These are phyloP conservation scores for Cephonodes hylas DNA, from an alignment of 2,888 invertebrate genomes.

Conservation along the genomic window DNA sequence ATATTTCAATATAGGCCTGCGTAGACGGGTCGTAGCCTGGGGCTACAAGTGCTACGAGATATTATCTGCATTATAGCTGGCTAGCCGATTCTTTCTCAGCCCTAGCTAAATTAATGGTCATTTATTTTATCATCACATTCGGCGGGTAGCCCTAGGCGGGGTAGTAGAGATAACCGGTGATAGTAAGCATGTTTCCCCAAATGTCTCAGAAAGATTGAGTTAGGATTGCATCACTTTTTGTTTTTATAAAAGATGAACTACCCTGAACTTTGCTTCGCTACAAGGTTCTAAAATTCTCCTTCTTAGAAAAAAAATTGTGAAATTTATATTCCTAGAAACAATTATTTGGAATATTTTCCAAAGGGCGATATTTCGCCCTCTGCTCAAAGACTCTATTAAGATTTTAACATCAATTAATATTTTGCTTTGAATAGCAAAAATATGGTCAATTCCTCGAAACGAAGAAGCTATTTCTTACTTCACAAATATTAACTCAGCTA, in stretches of 20 bases:
- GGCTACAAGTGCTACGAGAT: constrained; percentile 11
- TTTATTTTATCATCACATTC: constrained; percentile 1
- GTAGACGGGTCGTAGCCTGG: constrained; percentile 5
- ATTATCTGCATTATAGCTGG: not conserved
- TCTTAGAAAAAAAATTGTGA: too few relatives aligned
- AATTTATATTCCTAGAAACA: too few relatives aligned
- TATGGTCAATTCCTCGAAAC: not conserved
- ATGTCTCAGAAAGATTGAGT: too few relatives aligned
- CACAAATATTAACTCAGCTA: not conserved
- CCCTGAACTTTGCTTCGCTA: too few relatives aligned
- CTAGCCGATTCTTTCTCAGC: not conserved
- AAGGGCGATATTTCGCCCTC: too few relatives aligned
- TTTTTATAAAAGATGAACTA: too few relatives aligned
- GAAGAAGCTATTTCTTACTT: not conserved
- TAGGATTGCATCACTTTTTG: too few relatives aligned
- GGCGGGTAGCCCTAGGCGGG: not conserved
- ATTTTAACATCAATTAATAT: not conserved
- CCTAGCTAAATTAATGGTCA: not conserved
- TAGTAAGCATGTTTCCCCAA: too few relatives aligned
- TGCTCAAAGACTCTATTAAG: too few relatives aligned
- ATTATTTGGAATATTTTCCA: too few relatives aligned
- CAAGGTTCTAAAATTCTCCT: too few relatives aligned
- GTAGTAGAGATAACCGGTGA: not conserved
- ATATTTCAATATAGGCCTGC: constrained; percentile 8
- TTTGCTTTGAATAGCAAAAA: not conserved